Evolutionary conservation across 2,797 vertebrate genomes (phyloP), one percentile per base, ranked within the genome.

Genomic region (Pteropus rufus): DNA sequence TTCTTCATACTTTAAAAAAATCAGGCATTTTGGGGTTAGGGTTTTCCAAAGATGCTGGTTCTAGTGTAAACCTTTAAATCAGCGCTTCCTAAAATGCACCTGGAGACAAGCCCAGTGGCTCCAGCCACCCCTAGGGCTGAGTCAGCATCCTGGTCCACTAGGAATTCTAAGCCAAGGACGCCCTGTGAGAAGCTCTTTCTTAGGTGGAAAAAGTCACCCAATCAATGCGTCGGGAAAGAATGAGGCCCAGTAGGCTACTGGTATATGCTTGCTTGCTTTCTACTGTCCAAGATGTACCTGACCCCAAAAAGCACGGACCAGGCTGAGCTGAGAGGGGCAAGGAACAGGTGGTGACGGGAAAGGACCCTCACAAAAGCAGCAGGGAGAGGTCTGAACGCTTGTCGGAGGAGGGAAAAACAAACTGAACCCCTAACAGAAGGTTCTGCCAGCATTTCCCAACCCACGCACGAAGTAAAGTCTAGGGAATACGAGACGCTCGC

Each of bases 21-120:
- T 8, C n/a, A 54, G 23, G 0, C 24, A 31, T 34, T 73, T n/a
- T 3, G 11, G 4, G 12, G 3, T 3, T n/a, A 8, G 2, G 6
- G 39, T 80, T 84, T 91, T 26, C 23, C 69, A 65, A 69, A 8
- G n/a, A 91, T 18, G 34, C 21, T 82, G 15, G 7, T 75, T 24
- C 54, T 92, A 54, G 49, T 21, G n/a, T 79, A 58, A 80, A 36
- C 56, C 7, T 91, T 67, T 60, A 67, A 21, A 60, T 80, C 4
- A 6, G 7, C 65, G 12, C 23, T 93, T 75, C 72, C 14, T 36
- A 84, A 54, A 7, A 58, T 14, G 10, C 31, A n/a, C 10, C 58
- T 26, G 10, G 46, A 93, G 21, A 49, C 7, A 19, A 84, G 11
- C 9, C 23, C 12, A 80, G 26, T 3, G 4, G 2, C n/a, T 10